These are phyloP conservation scores for Caenorhabditis briggsae DNA, from an alignment of 1,140 invertebrate species.

Conservation along the genomic window DNA sequence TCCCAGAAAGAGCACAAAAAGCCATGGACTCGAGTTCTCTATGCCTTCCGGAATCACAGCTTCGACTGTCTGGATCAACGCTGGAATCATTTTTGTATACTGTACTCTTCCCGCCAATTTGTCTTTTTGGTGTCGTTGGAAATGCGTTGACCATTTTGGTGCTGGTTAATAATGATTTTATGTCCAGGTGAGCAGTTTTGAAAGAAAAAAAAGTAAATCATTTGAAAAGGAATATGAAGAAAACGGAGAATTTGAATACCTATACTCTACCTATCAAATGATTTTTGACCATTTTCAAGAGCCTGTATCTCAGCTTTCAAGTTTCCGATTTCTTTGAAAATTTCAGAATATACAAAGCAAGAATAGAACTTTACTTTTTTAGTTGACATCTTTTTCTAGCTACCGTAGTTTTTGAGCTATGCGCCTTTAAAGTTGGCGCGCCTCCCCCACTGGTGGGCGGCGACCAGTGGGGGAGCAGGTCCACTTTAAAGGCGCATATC, in stretches of 20 bases:
- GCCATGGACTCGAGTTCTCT: slow-evolving; percentile 36
- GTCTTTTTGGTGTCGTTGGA: slow-evolving; percentile 55
- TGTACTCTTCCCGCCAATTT: slow-evolving; percentile 54
- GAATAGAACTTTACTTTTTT: neutral
- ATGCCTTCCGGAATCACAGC: slow-evolving; percentile 11
- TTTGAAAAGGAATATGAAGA: too few relatives aligned
- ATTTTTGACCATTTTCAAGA: neutral
- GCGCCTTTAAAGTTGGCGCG: too few relatives aligned
- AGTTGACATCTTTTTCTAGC: too few relatives aligned
- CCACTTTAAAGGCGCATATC: too few relatives aligned
- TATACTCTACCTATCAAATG: neutral
- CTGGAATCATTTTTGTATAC: slow-evolving; percentile 59
- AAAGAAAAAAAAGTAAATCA: too few relatives aligned
- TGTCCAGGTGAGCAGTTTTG: slow-evolving; percentile 52
- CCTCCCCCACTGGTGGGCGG: too few relatives aligned
- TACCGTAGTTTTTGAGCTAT: too few relatives aligned
- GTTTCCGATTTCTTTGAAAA: neutral
- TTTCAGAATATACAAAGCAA: neutral
- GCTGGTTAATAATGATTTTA: slow-evolving; percentile 54
- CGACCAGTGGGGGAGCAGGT: too few relatives aligned
- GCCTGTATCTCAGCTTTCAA: neutral
- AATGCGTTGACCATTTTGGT: slow-evolving; percentile 58
- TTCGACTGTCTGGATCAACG: slow-evolving; percentile 22
- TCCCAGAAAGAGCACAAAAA: neutral
- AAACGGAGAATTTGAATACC: neutral